phyloP scores from a whole-genome alignment of 2,113 vertebrate species.

The Andinoacara biseriatus region DNA sequence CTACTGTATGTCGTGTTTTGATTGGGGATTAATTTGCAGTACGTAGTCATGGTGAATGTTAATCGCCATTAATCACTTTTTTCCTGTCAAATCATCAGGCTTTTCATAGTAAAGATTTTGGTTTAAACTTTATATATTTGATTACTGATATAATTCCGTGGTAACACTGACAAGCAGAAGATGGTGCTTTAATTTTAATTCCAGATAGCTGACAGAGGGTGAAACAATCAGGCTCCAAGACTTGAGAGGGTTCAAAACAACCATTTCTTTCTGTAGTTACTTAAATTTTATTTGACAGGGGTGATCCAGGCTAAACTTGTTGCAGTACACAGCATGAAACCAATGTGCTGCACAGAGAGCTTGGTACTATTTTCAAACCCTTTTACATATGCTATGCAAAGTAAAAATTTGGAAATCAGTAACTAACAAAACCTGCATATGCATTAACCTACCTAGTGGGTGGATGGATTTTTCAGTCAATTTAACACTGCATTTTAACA shows the following conservation, averaged over 20 bases:
- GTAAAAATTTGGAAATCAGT: background rate
- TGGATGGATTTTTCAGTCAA: background rate
- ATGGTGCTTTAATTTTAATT: background rate
- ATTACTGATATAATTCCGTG: background rate
- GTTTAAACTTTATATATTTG: background rate
- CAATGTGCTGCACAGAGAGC: background rate
- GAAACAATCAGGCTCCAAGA: background rate
- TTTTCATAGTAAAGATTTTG: background rate
- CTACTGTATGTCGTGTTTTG: no score
- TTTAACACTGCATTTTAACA: background rate
- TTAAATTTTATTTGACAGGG: background rate
- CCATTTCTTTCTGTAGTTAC: background rate
- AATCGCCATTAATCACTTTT: background rate
- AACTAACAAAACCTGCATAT: slow-evolving; percentile 7
- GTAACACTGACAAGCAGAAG: background rate
- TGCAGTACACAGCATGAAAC: background rate
- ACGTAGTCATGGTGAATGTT: background rate
- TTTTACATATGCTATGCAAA: background rate
- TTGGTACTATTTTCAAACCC: background rate
- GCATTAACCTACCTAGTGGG: background rate
- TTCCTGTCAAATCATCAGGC: background rate
- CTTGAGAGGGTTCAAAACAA: background rate
- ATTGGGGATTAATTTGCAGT: background rate
- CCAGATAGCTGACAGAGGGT: background rate
- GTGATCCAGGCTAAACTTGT: background rate